These are phyloP conservation scores for Setophaga petechia DNA, from an alignment of 2,113 vertebrate species.

Conservation along the genomic window DNA sequence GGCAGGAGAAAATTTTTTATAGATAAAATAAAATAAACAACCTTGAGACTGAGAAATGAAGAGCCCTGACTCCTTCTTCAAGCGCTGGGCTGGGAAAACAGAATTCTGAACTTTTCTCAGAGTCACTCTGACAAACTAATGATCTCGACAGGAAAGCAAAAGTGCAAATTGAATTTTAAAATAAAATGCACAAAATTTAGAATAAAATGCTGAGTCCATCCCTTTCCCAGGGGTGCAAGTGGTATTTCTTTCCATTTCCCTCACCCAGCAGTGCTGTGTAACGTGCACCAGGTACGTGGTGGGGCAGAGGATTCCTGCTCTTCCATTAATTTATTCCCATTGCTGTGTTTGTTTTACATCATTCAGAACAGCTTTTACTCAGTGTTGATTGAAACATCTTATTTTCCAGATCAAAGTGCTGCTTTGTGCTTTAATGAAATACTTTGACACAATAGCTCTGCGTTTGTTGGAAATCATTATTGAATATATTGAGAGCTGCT, in stretches of 20 bases:
- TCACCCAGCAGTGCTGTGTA: neutral
- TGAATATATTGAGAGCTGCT: neutral
- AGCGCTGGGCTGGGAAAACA: too few relatives aligned
- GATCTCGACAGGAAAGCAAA: neutral
- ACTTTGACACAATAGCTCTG: conserved; percentile 21
- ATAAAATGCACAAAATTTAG: neutral
- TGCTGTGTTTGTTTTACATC: neutral
- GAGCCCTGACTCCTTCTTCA: too few relatives aligned
- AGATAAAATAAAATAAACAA: too few relatives aligned
- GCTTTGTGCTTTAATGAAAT: conserved; percentile 43
- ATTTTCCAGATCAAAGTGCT: conserved; percentile 14
- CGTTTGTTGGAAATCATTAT: conserved; percentile 10
- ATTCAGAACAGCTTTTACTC: neutral
- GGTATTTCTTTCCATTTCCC: neutral
- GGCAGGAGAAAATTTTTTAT: too few relatives aligned
- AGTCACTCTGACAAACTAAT: too few relatives aligned
- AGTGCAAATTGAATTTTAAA: neutral
- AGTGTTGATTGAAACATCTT: conserved; percentile 25
- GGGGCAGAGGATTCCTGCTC: neutral
- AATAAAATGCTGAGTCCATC: neutral
- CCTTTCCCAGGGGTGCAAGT: neutral
- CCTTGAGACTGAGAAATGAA: too few relatives aligned
- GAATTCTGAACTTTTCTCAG: too few relatives aligned
- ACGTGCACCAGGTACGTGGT: rapidly evolving
- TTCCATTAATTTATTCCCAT: neutral